Base-by-base conservation (phyloP, 1,140 invertebrate species). In the Lordiphosa mommai region DNA sequence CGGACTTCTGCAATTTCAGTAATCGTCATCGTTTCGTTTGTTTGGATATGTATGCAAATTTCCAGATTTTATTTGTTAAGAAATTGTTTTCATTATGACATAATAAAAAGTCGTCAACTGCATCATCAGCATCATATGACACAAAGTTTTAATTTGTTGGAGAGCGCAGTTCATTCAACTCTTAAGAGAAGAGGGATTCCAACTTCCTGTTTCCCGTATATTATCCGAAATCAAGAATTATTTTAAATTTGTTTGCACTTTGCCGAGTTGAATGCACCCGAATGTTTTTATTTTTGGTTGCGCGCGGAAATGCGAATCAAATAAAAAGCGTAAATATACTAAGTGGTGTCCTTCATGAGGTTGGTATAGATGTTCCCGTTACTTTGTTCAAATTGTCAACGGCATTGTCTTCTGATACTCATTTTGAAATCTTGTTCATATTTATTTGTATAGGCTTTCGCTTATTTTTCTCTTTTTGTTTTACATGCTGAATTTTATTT, bases 61-160 rank as follows among this genome's bases (percentile, higher is more conserved):
- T 64, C 64, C 52, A 79, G 80, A 79, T 73, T 46, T 59, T 32
- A 69, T 79, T 60, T 73, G 69, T 79, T 73, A 58, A 56, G 59
- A 74, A 80, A 80, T 59, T 61, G 65, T 58, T 61, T 80, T 56
- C 47, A 69, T 70, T 80, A 61, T 80, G 60, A 70, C 65, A 73
- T 80, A 80, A 80, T 80, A 61, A 72, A 61, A 46, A 37, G 44
- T 47, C 63, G 44, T 47, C 63, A 53, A 46, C 23, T 64, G 27
- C 34, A 34, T 67, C 40, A 29, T 13, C 13, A n/a, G n/a, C n/a
- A 49, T 34, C 50, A 29, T 6, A 47, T 51, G 36, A 49, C n/a
- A 44, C 20, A 17, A 46, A 61, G 16, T 69, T 51, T 49, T 37
- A 63, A 63, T 61, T 61, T 60, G 37, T 34, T 33, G n/a, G n/a